Base-by-base conservation (phyloP, 1,140 invertebrate species). In the Xylocopa sonorina region DNA sequence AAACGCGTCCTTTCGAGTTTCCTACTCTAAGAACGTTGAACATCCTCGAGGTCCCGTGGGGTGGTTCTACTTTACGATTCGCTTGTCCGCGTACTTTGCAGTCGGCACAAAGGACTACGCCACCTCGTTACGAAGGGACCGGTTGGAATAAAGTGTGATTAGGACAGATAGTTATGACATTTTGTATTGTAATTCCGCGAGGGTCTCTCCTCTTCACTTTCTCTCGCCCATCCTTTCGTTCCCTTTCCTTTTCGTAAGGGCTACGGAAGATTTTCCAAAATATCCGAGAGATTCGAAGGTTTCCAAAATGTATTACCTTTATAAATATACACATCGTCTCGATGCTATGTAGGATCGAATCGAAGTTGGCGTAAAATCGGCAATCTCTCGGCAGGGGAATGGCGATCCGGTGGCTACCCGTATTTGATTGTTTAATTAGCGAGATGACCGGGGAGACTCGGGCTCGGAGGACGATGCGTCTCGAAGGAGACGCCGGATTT, bases 401-500 rank as follows among this genome's bases (percentile, higher is more conserved):
- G 84, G 85, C 79, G 86, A 88, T 83, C 82, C 83, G 79, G 78
- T 84, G 82, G 85, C 83, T 85, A 82, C 92, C 92, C 92, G 92
- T 92, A 93, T 93, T 92, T 93, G 92, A 93, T 93, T 92, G 92
- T 92, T 93, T 92, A 93, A 93, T 93, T 93, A 93, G 92, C 91
- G 92, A 90, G 91, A 93, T 93, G 91, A 92, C 91, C 91, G 88
- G 86, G n/a, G n/a, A n/a, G n/a, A n/a, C 80, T 80, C 89, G 81
- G 32, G 80, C 77, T 73, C 71, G 89, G 86, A 85, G 27, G 18
- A 48, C 41, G n/a, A 21, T 32, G 69, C 67, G 62, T 84, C 90
- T 88, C 86, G 85, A 87, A 86, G 87, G 89, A 86, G 48, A 69
- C 16, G 18, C 29, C 50, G 63, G 82, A 74, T 53, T 4, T 12